These are phyloP conservation scores for Galaxias olidus DNA, from an alignment of 2,797 vertebrate species.

Conservation along the genomic window DNA sequence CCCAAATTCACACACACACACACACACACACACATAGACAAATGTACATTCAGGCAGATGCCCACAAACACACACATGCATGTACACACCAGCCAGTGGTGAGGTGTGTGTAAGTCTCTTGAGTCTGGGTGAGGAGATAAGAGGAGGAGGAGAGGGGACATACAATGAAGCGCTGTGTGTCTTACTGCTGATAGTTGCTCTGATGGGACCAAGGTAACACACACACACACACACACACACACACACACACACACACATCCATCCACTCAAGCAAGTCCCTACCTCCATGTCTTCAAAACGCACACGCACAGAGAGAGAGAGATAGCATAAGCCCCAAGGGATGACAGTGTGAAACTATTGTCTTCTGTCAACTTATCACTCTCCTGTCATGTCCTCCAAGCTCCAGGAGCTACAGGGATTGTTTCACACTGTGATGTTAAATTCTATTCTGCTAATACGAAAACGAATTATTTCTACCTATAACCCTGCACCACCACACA, in stretches of 20 bases:
- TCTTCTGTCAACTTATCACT: conserved; percentile 14
- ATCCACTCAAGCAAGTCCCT: not conserved
- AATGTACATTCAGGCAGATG: not conserved
- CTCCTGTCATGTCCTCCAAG: conserved; percentile 40
- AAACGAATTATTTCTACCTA: too few species aligned
- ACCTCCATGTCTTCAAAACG: not conserved
- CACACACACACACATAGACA: not conserved
- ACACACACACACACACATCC: not conserved
- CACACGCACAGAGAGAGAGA: not conserved
- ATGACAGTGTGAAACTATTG: conserved; percentile 21
- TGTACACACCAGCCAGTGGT: not conserved
- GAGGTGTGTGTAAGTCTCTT: conserved; percentile 13
- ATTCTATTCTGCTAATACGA: conserved; percentile 24
- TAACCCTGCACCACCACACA: not conserved
- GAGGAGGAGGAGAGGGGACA: conserved; percentile 28
- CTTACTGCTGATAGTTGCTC: conserved; percentile 23
- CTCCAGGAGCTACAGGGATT: conserved; percentile 12
- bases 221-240: conserved; percentile 4
- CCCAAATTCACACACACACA: not conserved
- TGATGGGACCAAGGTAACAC: not conserved
- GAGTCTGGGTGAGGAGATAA: conserved; percentile 62
- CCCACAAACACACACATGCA: conserved; percentile 6
- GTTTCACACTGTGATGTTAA: conserved; percentile 29
- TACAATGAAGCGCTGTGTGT: conserved; percentile 47
- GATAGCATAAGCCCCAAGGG: not conserved